Evolutionary conservation across 2,888 invertebrate genomes (phyloP).

Genomic region (Sacculina carcini): DNA sequence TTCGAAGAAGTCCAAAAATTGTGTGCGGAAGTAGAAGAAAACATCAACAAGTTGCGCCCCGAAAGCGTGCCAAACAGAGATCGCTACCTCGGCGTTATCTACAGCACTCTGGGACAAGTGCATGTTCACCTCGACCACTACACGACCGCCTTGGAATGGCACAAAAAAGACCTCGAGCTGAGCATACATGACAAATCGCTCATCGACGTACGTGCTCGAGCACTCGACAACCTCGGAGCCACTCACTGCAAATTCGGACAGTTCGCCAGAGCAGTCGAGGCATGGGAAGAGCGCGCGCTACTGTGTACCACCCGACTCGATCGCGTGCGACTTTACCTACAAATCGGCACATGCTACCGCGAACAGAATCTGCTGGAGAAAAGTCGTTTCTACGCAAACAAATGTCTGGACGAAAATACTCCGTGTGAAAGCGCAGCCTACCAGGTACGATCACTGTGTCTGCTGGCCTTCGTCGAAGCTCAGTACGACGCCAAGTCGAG

Average conservation of each 20-base stretch:
- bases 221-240: neutral
- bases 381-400: conserved; percentile 1
- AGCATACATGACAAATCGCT: neutral
- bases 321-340: neutral
- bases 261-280: neutral
- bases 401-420: neutral
- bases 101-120: neutral
- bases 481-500: neutral
- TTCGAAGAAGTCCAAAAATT: neutral
- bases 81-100: neutral
- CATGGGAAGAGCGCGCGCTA: neutral
- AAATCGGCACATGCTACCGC: neutral
- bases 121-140: neutral
- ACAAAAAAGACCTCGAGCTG: neutral
- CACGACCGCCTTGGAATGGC: neutral
- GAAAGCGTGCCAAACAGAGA: neutral
- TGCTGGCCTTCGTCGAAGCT: neutral
- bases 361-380: neutral
- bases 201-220: neutral
- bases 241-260: neutral
- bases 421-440: neutral
- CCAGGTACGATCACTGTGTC: neutral
- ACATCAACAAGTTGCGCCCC: neutral
- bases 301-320: neutral
- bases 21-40: neutral